These are phyloP conservation scores for Dicyrtoma fusca DNA, from an alignment of 2,888 invertebrate species.

Conservation along the genomic window DNA sequence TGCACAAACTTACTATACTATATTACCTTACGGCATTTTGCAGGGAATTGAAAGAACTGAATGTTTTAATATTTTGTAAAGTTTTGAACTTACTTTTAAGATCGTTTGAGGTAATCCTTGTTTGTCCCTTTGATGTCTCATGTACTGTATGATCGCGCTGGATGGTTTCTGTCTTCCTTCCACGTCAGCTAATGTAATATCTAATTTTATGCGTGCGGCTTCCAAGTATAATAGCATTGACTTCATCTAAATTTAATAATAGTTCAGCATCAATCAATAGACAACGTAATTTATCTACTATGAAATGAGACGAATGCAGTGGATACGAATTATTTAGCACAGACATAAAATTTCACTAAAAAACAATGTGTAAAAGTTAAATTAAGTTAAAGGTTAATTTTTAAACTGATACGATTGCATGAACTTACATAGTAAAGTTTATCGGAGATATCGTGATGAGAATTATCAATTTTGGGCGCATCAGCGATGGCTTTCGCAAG, in stretches of 20 bases:
- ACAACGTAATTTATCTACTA: neutral
- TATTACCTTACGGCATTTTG: no score
- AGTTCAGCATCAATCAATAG: neutral
- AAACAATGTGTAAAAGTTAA: neutral
- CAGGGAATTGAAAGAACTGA: no score
- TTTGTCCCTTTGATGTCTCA: constrained; percentile 79
- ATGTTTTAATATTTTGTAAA: no score
- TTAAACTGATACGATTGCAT: no score
- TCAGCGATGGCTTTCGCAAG: constrained; percentile 83
- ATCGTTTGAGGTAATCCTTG: constrained; percentile 86
- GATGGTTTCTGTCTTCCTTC: constrained; percentile 76
- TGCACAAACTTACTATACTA: no score
- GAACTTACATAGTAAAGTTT: constrained; percentile 84
- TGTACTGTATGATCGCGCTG: constrained; percentile 83
- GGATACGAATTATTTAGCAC: no score
- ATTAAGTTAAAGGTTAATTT: neutral
- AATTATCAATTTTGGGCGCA: constrained; percentile 83
- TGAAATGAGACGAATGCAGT: no score
- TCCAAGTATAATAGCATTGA: constrained; percentile 91
- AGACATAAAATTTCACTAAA: no score
- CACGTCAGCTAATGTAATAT: constrained; percentile 77
- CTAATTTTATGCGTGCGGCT: constrained; percentile 85
- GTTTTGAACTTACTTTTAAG: constrained; percentile 62
- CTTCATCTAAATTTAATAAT: constrained; percentile 72
- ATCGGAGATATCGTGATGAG: constrained; percentile 87